Conservation (phyloP, 2,113 vertebrate species). For the Oenanthe oenanthe region DNA sequence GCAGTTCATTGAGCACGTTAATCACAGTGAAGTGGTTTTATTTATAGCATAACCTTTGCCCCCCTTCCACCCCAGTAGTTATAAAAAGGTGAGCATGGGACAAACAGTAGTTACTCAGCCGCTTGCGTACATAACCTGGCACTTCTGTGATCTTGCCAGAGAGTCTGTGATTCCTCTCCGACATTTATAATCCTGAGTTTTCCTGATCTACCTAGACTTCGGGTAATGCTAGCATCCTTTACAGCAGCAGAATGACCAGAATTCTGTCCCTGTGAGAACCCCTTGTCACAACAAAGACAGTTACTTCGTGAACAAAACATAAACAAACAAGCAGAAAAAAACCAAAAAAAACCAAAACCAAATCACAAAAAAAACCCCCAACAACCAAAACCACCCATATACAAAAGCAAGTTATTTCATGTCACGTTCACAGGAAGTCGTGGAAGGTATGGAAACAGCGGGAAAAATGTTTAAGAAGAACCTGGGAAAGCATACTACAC, state of each 20-base stretch:
- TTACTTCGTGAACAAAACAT: background rate
- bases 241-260: background rate
- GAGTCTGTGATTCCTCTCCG: background rate
- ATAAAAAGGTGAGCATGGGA: background rate
- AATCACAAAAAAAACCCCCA: too few relatives aligned
- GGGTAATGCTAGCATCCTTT: background rate
- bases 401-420: background rate
- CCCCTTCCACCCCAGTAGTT: background rate
- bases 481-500: background rate
- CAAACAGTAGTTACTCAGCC: background rate
- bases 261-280: background rate
- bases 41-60: background rate
- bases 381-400: background rate
- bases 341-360: too few relatives aligned
- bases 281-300: background rate
- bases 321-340: background rate
- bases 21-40: background rate
- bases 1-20: accelerated
- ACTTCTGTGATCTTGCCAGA: background rate
- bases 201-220: background rate
- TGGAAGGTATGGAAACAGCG: background rate
- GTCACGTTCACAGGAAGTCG: background rate
- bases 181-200: background rate
- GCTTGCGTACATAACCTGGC: background rate
- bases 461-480: background rate